phyloP scores from a whole-genome alignment of 2,113 vertebrate species.

The Opisthocomus hoazin region DNA sequence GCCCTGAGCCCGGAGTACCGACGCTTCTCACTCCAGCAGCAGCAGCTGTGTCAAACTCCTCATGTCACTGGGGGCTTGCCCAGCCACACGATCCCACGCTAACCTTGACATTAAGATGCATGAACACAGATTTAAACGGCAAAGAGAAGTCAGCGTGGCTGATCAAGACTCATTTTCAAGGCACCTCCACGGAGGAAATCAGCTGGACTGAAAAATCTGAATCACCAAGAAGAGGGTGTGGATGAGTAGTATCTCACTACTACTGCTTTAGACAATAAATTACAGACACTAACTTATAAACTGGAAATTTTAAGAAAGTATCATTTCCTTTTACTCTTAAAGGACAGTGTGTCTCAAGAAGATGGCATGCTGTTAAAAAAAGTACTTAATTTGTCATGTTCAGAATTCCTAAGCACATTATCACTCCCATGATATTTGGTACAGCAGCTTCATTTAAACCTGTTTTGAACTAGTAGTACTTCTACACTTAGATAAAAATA shows the following conservation, averaged over 20 bases:
- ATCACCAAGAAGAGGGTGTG: background rate
- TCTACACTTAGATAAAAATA: background rate
- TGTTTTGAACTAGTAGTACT: background rate
- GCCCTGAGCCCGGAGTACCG: background rate
- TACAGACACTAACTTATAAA: background rate
- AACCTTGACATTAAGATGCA: constrained; percentile 12
- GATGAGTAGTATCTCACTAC: background rate
- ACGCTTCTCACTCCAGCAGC: constrained; percentile 28
- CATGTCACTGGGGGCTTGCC: background rate
- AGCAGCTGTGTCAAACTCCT: background rate
- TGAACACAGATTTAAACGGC: background rate
- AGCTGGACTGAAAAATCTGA: background rate
- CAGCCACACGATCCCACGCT: background rate
- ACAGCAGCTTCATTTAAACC: background rate
- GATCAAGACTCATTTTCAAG: background rate
- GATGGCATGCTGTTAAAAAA: background rate
- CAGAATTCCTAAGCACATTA: background rate
- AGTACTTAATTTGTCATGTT: background rate
- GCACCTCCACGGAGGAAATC: background rate
- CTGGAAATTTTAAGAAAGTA: background rate
- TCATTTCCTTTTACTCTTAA: background rate
- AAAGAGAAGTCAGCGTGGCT: background rate
- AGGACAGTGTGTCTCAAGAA: background rate
- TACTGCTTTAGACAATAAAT: background rate
- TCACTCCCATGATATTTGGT: background rate